phyloP scores from a whole-genome alignment of 1,140 invertebrate species.

The Pogonomyrmex barbatus region DNA sequence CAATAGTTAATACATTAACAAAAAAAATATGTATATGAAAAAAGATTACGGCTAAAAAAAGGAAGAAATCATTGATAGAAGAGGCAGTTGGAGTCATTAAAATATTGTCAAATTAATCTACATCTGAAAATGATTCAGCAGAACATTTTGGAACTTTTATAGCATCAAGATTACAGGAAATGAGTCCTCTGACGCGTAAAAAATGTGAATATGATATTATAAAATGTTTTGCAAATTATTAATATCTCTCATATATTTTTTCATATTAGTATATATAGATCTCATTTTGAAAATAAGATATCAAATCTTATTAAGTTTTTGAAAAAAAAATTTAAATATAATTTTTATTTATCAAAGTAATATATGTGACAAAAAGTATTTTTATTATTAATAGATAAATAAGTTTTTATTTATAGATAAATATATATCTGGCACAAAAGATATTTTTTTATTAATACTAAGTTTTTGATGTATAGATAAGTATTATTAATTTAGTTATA shows the following conservation, averaged over 20 bases:
- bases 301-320: too few relatives aligned
- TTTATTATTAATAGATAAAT: too few relatives aligned
- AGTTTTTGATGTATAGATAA: too few relatives aligned
- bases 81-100: neutral
- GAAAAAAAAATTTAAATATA: too few relatives aligned
- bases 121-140: conserved; percentile 2
- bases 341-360: too few relatives aligned
- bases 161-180: neutral
- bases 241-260: neutral
- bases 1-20: neutral
- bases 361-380: too few relatives aligned
- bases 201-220: neutral
- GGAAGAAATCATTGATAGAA: neutral
- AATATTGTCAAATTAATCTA: neutral
- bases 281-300: too few relatives aligned
- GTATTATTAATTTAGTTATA: too few relatives aligned
- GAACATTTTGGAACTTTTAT: neutral
- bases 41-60: neutral
- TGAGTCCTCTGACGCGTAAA: neutral
- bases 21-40: conserved; percentile 1
- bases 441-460: too few relatives aligned
- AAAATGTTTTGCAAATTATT: neutral
- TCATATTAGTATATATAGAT: too few relatives aligned
- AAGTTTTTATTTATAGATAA: too few relatives aligned
- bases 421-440: too few relatives aligned